Conservation (phyloP, 2,797 vertebrate genomes). For the Melanogrammus aeglefinus region DNA sequence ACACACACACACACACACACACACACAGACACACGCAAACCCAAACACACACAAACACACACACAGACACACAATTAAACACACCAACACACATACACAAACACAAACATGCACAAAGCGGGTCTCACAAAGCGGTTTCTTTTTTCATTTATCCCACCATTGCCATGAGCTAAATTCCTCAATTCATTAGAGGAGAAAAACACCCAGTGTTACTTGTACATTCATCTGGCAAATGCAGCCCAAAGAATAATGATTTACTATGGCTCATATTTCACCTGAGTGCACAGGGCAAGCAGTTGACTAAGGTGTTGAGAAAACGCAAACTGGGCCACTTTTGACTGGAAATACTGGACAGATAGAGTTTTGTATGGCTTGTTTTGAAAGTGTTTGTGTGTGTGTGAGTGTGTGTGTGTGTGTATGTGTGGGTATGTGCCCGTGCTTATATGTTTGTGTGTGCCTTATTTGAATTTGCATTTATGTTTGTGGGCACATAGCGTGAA, state of each 20-base stretch:
- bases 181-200: conserved; percentile 82
- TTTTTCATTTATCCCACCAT: conserved; percentile 58
- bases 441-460: background rate
- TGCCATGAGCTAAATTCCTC: conserved; percentile 78
- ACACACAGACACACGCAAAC: conserved; percentile 2
- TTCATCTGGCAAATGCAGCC: conserved; percentile 80
- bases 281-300: conserved; percentile 78
- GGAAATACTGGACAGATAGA: conserved; percentile 64
- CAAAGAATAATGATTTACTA: conserved; percentile 81
- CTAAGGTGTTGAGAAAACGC: conserved; percentile 78
- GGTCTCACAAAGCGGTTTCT: conserved; percentile 28
- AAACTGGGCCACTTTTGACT: conserved; percentile 73
- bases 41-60: background rate
- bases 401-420: background rate
- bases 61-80: conserved; percentile 19
- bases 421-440: background rate
- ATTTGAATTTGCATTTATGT: conserved; percentile 2
- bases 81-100: conserved; percentile 33
- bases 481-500: conserved; percentile 2
- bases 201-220: conserved; percentile 70
- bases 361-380: conserved; percentile 62
- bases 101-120: conserved; percentile 28
- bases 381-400: conserved; percentile 18
- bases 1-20: conserved; percentile 2
- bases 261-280: conserved; percentile 82